A percentile compares a stretch with the other conserved stretches of the same genome.
These are phyloP conservation scores for Polypedilum pembai DNA, from an alignment of 1,140 invertebrate species.

Conservation along the genomic window DNA sequence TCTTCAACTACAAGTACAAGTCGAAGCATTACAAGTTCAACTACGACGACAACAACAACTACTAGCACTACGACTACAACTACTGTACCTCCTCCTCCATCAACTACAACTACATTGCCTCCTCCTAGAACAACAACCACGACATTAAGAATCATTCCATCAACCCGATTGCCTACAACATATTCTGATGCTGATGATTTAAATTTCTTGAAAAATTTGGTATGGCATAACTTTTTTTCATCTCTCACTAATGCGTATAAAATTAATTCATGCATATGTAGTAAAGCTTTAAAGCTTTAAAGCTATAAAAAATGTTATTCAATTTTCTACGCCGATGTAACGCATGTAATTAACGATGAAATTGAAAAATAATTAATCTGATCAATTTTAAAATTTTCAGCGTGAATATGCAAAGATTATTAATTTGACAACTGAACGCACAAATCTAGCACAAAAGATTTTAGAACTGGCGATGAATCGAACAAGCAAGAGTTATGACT, in stretches of 20 bases:
- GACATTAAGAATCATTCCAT: conserved; percentile 35
- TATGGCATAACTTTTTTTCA: conserved; percentile 34
- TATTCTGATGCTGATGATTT: conserved; percentile 48
- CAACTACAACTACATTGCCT: conserved; percentile 24
- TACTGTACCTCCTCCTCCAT: conserved; percentile 30
- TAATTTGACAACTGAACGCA: conserved; percentile 36
- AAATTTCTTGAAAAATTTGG: conserved; percentile 46
- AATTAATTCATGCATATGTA: not conserved
- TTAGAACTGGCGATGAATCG: conserved; percentile 47
- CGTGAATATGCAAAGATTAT: conserved; percentile 31
- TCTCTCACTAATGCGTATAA: not conserved
- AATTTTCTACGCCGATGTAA: not conserved
- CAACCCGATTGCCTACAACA: conserved; percentile 38
- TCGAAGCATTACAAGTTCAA: conserved; percentile 24
- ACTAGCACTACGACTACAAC: conserved; percentile 32
- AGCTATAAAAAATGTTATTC: not conserved
- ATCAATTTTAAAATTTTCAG: conserved; percentile 29
- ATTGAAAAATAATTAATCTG: not conserved
- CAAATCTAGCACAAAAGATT: conserved; percentile 45
- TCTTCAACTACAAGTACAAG: not conserved
- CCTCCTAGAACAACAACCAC: conserved; percentile 33
- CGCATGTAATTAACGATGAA: too few relatives aligned
- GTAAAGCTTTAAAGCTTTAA: not conserved
- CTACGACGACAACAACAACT: conserved; percentile 33
- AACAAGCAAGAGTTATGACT: conserved; percentile 32